A percentile compares a stretch with the other conserved stretches of the same genome.
Conservation (phyloP, 2,113 vertebrate genomes). For the Ammodramus savannarum region DNA sequence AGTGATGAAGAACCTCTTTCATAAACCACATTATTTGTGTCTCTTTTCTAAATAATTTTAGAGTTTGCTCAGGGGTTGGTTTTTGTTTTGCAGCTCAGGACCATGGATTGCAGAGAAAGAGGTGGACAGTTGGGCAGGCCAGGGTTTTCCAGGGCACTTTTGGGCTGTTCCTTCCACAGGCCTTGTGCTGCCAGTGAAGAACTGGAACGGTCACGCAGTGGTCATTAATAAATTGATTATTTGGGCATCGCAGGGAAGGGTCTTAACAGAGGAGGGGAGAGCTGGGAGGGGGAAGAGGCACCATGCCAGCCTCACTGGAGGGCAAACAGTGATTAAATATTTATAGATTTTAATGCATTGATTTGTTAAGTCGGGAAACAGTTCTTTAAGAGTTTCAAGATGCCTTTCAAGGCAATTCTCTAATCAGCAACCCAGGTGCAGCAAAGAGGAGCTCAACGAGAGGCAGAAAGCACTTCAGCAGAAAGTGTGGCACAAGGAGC, state of each 20-base stretch:
- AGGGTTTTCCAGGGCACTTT: background rate
- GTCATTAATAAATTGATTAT: slow-evolving; percentile 57
- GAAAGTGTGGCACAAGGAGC: background rate
- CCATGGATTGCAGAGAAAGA: background rate
- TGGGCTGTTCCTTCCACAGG: background rate
- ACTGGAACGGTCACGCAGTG: background rate
- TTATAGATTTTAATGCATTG: slow-evolving; percentile 70
- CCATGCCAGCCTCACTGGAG: slow-evolving; percentile 21
- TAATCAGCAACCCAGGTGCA: slow-evolving; percentile 46
- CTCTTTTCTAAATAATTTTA: background rate
- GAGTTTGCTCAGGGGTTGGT: background rate
- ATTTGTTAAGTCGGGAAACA: slow-evolving; percentile 66
- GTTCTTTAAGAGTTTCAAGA: slow-evolving; percentile 7
- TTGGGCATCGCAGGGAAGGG: slow-evolving; percentile 25
- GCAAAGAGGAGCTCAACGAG: background rate
- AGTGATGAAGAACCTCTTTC: background rate
- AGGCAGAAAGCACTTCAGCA: background rate
- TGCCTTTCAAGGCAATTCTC: slow-evolving; percentile 21
- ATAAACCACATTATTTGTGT: background rate
- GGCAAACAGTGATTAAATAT: slow-evolving; percentile 69
- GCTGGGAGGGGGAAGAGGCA: background rate
- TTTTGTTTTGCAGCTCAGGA: background rate
- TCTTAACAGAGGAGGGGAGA: background rate
- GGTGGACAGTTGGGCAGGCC: background rate
- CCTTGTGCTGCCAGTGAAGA: slow-evolving; percentile 16